A percentile compares a stretch with the other conserved stretches of the same genome.
These are phyloP conservation scores for Pammene fasciana DNA, from an alignment of 2,888 invertebrate genomes.

Conservation along the genomic window DNA sequence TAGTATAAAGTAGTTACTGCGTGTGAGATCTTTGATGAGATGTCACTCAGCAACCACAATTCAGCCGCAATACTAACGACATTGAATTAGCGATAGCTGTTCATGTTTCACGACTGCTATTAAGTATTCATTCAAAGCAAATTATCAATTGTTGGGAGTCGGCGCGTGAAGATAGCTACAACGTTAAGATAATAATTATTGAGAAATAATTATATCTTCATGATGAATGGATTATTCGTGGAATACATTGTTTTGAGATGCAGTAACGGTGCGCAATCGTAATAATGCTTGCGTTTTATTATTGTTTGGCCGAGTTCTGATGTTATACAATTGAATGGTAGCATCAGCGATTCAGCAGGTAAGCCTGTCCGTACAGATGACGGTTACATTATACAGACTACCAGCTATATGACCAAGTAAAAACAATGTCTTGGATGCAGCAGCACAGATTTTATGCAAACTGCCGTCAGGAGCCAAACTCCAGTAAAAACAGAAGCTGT, in stretches of 20 bases:
- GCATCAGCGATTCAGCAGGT: conserved; percentile 6
- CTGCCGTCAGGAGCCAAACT: conserved; percentile 23
- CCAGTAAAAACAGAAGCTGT: background rate
- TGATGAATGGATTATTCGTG: conserved; percentile 18
- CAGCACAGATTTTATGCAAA: conserved; percentile 34
- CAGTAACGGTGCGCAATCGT: conserved; percentile 14
- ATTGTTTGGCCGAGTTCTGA: conserved; percentile 15
- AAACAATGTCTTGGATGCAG: conserved; percentile 25
- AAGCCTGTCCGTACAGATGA: background rate
- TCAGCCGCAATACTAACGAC: conserved; percentile 33
- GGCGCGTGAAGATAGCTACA: conserved; percentile 31
- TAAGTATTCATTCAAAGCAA: conserved; percentile 38
- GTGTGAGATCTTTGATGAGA: conserved; percentile 43
- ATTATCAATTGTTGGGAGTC: conserved; percentile 28
- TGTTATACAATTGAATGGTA: conserved; percentile 17
- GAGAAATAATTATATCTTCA: conserved; percentile 34
- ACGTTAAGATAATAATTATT: conserved; percentile 35
- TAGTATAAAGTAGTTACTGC: conserved; percentile 23
- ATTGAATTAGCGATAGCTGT: conserved; percentile 35
- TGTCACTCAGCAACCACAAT: conserved; percentile 34
- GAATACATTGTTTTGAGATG: conserved; percentile 26
- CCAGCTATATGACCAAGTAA: conserved; percentile 14
- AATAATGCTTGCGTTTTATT: conserved; percentile 26
- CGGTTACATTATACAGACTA: background rate
- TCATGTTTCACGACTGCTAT: conserved; percentile 37